phyloP scores from a whole-genome alignment of 2,797 vertebrate species.

The Coranthus polyacanthus region DNA sequence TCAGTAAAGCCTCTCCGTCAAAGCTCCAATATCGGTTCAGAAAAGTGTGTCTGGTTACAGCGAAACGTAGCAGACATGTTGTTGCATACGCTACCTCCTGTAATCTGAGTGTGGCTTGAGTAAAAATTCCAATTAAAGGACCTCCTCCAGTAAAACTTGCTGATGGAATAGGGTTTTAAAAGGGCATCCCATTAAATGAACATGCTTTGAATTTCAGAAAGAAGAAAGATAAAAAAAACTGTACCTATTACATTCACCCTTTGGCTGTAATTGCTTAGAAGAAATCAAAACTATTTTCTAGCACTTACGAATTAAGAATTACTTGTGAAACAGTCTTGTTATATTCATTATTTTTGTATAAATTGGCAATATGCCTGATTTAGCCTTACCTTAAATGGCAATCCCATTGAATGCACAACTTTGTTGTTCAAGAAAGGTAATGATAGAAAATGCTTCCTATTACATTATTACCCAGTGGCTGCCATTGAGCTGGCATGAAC shows the following conservation, averaged over 20 bases:
- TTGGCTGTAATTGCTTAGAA: slow-evolving; percentile 34
- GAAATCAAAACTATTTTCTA: slow-evolving; percentile 33
- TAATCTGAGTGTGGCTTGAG: slow-evolving; percentile 3
- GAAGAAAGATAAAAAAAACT: slow-evolving; percentile 15
- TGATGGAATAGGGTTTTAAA: slow-evolving; percentile 30
- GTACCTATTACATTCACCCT: slow-evolving; percentile 26
- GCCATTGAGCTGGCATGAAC: slow-evolving; percentile 20
- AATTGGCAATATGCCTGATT: slow-evolving; percentile 24
- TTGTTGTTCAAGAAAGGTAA: slow-evolving; percentile 38
- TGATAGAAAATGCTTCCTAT: slow-evolving; percentile 9
- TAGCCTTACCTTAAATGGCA: slow-evolving; percentile 18
- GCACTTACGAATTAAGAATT: slow-evolving; percentile 26
- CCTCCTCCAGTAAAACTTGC: slow-evolving; percentile 22
- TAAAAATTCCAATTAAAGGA: slow-evolving; percentile 32
- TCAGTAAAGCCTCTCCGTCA: too few species aligned
- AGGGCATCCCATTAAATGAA: slow-evolving; percentile 29
- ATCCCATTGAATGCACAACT: slow-evolving; percentile 33
- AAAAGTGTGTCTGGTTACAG: too few species aligned
- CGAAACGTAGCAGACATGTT: neutral
- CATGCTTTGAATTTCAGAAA: slow-evolving; percentile 35
- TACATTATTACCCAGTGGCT: slow-evolving; percentile 14
- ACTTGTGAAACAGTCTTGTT: slow-evolving; percentile 6
- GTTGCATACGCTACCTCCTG: neutral
- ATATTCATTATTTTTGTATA: slow-evolving; percentile 32
- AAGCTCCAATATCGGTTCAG: too few species aligned